Conservation (phyloP, 1,140 invertebrate genomes). For the Philaenus spumarius region DNA sequence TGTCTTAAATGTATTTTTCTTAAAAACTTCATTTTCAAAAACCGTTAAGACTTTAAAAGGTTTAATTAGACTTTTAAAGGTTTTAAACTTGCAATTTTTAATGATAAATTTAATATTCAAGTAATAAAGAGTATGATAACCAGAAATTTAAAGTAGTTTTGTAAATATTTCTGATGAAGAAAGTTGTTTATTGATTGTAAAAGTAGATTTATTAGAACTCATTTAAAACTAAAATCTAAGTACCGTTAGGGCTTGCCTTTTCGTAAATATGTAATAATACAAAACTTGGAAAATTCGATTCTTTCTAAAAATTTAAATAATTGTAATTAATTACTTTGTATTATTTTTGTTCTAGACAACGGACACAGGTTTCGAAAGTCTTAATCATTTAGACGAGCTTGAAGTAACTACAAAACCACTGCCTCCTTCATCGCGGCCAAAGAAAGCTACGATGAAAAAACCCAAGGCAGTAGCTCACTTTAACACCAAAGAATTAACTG, state of each 20-base stretch:
- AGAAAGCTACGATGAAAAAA: constrained; percentile 13
- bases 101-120: no score
- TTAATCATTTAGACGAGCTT: not conserved
- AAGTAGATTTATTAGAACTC: no score
- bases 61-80: no score
- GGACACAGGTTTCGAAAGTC: not conserved
- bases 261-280: not conserved
- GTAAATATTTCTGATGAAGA: no score
- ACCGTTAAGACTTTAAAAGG: no score
- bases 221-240: not conserved
- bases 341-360: not conserved
- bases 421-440: not conserved
- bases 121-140: no score
- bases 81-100: no score
- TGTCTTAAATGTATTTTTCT: no score
- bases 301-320: not conserved
- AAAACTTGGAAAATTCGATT: not conserved
- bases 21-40: no score
- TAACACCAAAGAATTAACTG: constrained; percentile 7
- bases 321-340: not conserved
- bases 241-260: not conserved
- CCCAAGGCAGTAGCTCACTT: constrained; percentile 9
- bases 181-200: no score
- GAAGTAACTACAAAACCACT: not conserved
- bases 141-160: no score